A percentile compares a stretch with the other conserved stretches of the same genome.
Conservation (phyloP, 2,113 vertebrate species). For the Pangasianodon gigas region DNA sequence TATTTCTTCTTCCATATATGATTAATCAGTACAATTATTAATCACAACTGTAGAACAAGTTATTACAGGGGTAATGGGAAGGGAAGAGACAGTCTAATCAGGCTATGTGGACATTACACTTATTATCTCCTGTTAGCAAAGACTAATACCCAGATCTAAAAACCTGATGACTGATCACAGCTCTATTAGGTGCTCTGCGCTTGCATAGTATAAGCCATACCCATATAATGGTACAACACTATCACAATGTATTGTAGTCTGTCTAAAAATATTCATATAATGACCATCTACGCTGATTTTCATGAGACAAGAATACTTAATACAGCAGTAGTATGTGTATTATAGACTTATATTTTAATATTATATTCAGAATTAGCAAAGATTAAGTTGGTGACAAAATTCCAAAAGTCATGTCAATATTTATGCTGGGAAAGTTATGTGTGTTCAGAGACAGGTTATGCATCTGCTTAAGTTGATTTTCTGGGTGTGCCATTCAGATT, state of each 20-base stretch:
- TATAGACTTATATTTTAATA: neutral
- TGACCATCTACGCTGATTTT: neutral
- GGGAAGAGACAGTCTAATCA: neutral
- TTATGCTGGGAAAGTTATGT: neutral
- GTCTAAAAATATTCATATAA: neutral
- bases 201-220: neutral
- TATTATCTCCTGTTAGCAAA: conserved; percentile 7
- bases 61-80: conserved; percentile 13
- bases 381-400: no score
- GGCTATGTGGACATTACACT: neutral
- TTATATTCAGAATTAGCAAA: no score
- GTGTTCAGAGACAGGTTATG: neutral
- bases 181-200: neutral
- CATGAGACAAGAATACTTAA: neutral
- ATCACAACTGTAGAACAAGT: neutral
- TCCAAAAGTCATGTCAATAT: neutral
- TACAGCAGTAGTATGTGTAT: neutral
- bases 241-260: neutral
- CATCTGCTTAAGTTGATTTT: neutral
- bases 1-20: neutral
- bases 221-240: neutral
- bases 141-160: neutral
- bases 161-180: neutral
- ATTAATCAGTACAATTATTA: neutral
- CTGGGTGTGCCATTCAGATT: neutral